These are phyloP conservation scores for Zaprionus vittiger DNA, from an alignment of 1,140 invertebrate species.

Conservation along the genomic window DNA sequence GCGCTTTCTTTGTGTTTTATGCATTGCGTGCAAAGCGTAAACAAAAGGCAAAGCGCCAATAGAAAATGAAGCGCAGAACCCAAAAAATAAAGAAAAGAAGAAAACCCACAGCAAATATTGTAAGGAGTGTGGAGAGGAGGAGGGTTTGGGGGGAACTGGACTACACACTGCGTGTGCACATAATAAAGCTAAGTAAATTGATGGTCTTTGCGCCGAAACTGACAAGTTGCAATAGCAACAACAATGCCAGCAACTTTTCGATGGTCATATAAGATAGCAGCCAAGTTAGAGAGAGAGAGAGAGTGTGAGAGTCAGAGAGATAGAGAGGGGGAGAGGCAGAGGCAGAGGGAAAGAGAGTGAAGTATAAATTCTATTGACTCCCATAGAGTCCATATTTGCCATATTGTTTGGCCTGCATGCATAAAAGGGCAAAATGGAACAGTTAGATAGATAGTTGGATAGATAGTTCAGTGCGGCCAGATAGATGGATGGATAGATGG, in stretches of 20 bases:
- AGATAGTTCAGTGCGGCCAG: slow-evolving; percentile 37
- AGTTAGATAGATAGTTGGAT: slow-evolving; percentile 39
- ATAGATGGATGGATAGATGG: slow-evolving; percentile 19
- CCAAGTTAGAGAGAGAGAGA: slow-evolving; percentile 1
- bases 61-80: slow-evolving; percentile 32
- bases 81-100: slow-evolving; percentile 22
- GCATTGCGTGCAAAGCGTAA: slow-evolving; percentile 78
- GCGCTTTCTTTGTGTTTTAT: slow-evolving; percentile 33
- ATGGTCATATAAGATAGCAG: slow-evolving; percentile 65
- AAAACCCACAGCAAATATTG: slow-evolving; percentile 35
- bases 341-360: background rate
- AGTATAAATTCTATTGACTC: slow-evolving; percentile 16
- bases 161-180: slow-evolving; percentile 74
- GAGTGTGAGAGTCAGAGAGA: background rate
- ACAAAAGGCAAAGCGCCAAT: slow-evolving; percentile 56
- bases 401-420: slow-evolving; percentile 33
- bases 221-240: slow-evolving; percentile 70
- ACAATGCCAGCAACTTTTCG: slow-evolving; percentile 51
- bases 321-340: background rate
- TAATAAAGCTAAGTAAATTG: slow-evolving; percentile 83
- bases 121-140: background rate
- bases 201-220: slow-evolving; percentile 80
- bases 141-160: background rate
- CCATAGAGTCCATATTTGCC: slow-evolving; percentile 39
- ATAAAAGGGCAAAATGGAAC: slow-evolving; percentile 14